Conservation (phyloP, 2,888 invertebrate genomes). For the Drosophila kokeensis region DNA sequence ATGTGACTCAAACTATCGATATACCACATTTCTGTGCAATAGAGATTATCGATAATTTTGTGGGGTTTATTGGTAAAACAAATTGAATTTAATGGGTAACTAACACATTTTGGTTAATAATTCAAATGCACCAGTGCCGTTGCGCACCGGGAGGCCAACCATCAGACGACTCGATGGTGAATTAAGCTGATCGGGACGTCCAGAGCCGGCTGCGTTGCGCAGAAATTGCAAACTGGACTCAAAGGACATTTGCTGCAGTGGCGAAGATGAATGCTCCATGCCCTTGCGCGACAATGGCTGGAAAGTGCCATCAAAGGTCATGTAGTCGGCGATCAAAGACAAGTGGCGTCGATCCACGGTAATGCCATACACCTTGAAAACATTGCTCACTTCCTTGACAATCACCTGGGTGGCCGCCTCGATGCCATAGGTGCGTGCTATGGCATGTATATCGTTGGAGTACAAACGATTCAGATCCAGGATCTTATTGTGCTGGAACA, state of each 20-base stretch:
- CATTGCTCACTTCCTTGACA: conserved; percentile 96
- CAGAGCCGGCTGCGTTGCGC: conserved; percentile 88
- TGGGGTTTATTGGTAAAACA: conserved; percentile 16
- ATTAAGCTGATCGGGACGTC: conserved; percentile 90
- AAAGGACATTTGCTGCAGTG: conserved; percentile 99
- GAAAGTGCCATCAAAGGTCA: conserved; percentile 97
- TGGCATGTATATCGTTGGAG: conserved; percentile 96
- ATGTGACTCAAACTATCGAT: conserved; percentile 34
- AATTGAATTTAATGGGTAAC: conserved; percentile 17
- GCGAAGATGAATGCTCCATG: conserved; percentile 95
- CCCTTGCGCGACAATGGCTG: conserved; percentile 96
- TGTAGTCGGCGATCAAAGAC: conserved; percentile 97
- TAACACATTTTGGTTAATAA: conserved; percentile 78
- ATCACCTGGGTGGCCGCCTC: conserved; percentile 97
- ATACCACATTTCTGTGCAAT: not conserved
- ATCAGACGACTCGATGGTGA: conserved; percentile 95
- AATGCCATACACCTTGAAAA: conserved; percentile 99
- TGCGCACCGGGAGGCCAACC: conserved; percentile 92
- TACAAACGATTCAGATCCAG: conserved; percentile 93
- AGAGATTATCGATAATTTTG: conserved; percentile 15
- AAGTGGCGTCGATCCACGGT: conserved; percentile 97
- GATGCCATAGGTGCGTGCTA: conserved; percentile 96
- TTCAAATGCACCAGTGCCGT: conserved; percentile 93
- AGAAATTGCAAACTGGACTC: conserved; percentile 96
- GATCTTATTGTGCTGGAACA: conserved; percentile 92